Conservation (phyloP, 2,888 invertebrate genomes). For the Dicycla oo region DNA sequence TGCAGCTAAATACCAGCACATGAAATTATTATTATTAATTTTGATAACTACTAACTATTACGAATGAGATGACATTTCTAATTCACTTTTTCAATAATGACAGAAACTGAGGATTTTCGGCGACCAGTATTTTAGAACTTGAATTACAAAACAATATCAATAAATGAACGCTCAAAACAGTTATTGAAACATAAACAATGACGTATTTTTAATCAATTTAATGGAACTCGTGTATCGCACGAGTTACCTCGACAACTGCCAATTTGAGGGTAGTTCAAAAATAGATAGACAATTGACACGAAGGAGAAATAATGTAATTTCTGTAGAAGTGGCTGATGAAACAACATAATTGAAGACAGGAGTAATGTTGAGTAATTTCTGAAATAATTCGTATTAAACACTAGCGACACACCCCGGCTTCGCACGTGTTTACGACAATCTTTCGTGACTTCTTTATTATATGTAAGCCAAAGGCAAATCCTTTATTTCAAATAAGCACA, state of each 20-base stretch:
- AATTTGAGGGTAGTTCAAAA: conserved; percentile 25
- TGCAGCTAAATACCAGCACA: no score
- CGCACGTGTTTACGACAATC: not conserved
- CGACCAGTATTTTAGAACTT: not conserved
- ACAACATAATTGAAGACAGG: conserved; percentile 7
- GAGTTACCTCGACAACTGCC: conserved; percentile 6
- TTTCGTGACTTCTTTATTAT: not conserved
- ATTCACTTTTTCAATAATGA: no score
- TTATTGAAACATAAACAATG: conserved; percentile 23
- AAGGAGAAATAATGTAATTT: conserved; percentile 13
- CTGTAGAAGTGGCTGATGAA: conserved; percentile 3
- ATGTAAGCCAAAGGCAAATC: no score
- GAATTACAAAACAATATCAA: conserved; percentile 5
- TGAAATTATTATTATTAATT: no score
- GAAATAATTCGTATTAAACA: not conserved
- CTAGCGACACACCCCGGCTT: no score
- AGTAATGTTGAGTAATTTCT: not conserved
- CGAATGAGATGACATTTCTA: no score
- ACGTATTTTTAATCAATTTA: conserved; percentile 26
- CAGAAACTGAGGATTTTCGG: not conserved
- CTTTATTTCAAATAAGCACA: no score
- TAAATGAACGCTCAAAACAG: conserved; percentile 14
- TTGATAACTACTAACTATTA: no score
- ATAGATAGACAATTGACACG: conserved; percentile 25
- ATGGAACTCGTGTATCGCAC: conserved; percentile 5